Percentiles rank a stretch among this genome's conserved stretches.
Evolutionary conservation across 2,888 invertebrate species (phyloP).

Genomic region (Noctua pronuba): DNA sequence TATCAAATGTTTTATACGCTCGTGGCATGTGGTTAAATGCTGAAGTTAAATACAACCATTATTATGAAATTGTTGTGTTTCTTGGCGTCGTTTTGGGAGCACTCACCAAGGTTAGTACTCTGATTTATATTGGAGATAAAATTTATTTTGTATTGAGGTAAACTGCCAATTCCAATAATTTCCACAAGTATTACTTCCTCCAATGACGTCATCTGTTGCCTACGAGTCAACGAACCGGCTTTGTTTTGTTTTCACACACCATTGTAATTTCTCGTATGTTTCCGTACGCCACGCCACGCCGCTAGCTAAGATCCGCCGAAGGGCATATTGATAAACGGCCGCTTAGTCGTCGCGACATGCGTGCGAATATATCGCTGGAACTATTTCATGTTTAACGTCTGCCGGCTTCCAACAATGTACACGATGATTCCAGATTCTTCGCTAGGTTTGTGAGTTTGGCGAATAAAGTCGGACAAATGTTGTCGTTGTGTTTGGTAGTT

Average conservation of each 20-base stretch:
- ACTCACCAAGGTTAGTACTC: not conserved
- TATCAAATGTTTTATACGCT: not conserved
- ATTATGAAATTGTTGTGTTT: not conserved
- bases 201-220: not conserved
- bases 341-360: conserved; percentile 80
- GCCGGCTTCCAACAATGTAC: conserved; percentile 59
- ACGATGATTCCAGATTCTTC: conserved; percentile 67
- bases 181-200: not conserved
- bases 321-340: conserved; percentile 87
- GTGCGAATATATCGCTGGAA: conserved; percentile 82
- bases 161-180: not conserved
- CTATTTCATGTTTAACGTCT: conserved; percentile 84
- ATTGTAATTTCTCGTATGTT: conserved; percentile 76
- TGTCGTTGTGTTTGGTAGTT: conserved; percentile 11
- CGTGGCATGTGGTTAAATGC: not conserved
- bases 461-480: conserved; percentile 53
- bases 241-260: conserved; percentile 60
- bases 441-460: conserved; percentile 35
- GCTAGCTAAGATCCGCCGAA: conserved; percentile 76
- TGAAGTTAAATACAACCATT: not conserved
- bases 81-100: not conserved
- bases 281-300: conserved; percentile 70
- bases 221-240: conserved; percentile 1
- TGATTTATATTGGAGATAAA: not conserved
- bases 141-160: not conserved